phyloP scores from a whole-genome alignment of 2,113 vertebrate genomes.

The Ciconia boyciana region DNA sequence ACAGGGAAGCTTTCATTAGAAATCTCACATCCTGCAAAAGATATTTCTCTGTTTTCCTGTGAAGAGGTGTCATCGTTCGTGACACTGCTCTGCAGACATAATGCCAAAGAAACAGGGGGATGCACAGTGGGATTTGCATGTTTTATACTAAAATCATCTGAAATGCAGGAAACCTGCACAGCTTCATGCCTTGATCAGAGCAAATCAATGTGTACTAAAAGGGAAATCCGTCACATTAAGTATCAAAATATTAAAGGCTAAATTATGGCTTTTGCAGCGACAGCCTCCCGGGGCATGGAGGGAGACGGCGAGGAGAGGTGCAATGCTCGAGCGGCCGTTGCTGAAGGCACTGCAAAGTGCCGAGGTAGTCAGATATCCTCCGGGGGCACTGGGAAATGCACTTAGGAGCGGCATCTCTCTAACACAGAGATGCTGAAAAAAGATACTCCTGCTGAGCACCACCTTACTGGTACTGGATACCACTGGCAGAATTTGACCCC shows the following conservation, averaged over 20 bases:
- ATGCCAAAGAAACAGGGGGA: background rate
- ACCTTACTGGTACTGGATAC: background rate
- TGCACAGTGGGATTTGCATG: slow-evolving; percentile 23
- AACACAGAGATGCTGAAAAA: background rate
- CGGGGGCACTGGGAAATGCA: background rate
- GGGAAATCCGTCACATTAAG: background rate
- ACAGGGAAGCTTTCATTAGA: background rate
- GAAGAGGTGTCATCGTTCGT: background rate
- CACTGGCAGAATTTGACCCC: background rate
- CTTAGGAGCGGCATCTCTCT: background rate
- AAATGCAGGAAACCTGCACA: background rate
- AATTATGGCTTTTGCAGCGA: background rate
- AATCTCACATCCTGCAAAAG: background rate
- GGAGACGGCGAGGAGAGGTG: background rate
- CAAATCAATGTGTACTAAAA: background rate
- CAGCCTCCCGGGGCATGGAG: background rate
- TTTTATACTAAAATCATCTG: background rate
- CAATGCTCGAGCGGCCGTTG: background rate
- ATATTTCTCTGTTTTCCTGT: background rate
- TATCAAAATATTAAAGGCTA: slow-evolving; percentile 22
- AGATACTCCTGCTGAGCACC: background rate
- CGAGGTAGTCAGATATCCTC: background rate
- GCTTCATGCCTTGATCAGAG: background rate
- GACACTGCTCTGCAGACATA: background rate
- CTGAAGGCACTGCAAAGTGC: slow-evolving; percentile 13